Conservation (phyloP, 2,113 vertebrate species). For the Vidua chalybeata region DNA sequence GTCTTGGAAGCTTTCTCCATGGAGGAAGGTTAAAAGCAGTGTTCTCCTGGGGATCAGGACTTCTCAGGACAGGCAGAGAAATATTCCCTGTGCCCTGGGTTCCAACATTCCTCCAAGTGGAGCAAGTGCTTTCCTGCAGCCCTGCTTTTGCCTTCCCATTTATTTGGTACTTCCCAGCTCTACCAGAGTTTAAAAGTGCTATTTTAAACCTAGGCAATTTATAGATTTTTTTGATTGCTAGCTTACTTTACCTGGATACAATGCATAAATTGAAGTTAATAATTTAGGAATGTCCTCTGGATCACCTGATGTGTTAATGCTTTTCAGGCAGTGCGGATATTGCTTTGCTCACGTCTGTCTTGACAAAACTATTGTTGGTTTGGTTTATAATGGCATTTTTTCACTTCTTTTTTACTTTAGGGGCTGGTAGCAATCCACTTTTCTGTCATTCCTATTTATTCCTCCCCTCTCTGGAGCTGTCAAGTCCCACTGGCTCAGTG, state of each 20-base stretch:
- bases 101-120: background rate
- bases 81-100: background rate
- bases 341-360: background rate
- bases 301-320: rapidly evolving
- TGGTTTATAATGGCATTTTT: background rate
- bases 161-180: background rate
- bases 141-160: background rate
- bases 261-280: background rate
- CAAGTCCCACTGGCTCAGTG: background rate
- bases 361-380: background rate
- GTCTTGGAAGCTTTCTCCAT: background rate
- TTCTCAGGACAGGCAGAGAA: background rate
- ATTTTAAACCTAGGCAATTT: background rate
- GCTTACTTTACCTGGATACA: background rate
- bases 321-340: background rate
- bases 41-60: background rate
- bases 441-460: background rate
- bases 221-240: background rate
- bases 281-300: background rate
- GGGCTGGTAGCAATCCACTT: background rate
- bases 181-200: background rate
- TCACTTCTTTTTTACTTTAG: background rate
- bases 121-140: background rate
- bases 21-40: background rate
- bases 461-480: background rate